These are phyloP conservation scores for Acanthoscelides obtectus DNA, from an alignment of 2,888 invertebrate genomes.

Conservation along the genomic window DNA sequence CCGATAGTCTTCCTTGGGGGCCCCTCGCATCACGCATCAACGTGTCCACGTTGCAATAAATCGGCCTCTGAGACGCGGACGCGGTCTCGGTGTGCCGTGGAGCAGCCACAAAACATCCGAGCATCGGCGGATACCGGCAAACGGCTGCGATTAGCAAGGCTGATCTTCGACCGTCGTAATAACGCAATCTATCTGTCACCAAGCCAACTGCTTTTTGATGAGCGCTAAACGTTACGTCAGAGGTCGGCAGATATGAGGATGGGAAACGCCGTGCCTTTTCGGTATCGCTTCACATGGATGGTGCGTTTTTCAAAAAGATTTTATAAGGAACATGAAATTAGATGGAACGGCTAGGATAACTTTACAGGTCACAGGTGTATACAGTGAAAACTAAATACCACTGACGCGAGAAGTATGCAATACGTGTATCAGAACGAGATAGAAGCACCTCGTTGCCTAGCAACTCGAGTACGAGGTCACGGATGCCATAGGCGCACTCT, in stretches of 20 bases:
- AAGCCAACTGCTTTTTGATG: conserved; percentile 21
- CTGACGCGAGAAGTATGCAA: too few relatives aligned
- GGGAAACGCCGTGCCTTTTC: neutral
- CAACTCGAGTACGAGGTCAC: too few relatives aligned
- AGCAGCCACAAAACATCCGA: too few relatives aligned
- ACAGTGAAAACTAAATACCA: too few relatives aligned
- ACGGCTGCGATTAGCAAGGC: conserved; percentile 19
- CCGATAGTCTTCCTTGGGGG: neutral
- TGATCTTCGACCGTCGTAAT: conserved; percentile 18
- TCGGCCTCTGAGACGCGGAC: conserved; percentile 4
- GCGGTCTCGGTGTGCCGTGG: neutral
- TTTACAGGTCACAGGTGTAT: too few relatives aligned
- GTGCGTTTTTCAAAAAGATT: too few relatives aligned
- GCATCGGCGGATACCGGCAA: conserved; percentile 2
- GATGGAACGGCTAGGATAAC: too few relatives aligned
- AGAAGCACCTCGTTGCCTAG: too few relatives aligned
- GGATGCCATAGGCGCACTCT: too few relatives aligned
- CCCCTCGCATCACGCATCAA: neutral
- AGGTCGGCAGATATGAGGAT: neutral
- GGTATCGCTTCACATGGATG: too few relatives aligned
- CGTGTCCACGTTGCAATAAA: neutral
- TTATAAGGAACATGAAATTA: too few relatives aligned
- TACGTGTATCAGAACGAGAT: too few relatives aligned
- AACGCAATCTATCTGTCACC: conserved; percentile 23
- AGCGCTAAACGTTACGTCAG: neutral